Percentiles rank a stretch among this genome's conserved stretches.
Evolutionary conservation across 2,113 vertebrate genomes (phyloP).

Genomic region (Climacteris rufus): DNA sequence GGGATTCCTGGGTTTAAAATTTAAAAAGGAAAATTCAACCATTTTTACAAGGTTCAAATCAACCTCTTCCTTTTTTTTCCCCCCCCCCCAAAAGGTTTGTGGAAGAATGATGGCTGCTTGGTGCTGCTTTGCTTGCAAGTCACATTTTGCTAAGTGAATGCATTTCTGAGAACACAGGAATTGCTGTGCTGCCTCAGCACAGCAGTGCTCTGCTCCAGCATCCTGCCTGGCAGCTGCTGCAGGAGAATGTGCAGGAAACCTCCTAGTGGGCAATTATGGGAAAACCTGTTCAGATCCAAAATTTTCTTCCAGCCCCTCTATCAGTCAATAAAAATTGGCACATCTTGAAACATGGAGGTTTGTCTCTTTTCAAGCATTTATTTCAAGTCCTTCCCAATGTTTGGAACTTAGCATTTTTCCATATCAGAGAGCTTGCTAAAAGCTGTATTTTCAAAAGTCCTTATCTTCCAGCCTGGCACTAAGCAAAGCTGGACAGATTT

Average conservation of each 20-base stretch:
- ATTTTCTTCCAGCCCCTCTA: not conserved
- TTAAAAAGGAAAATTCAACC: not conserved
- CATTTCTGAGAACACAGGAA: conserved; percentile 18
- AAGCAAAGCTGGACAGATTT: not conserved
- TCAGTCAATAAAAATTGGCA: conserved; percentile 20
- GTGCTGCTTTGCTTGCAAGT: conserved; percentile 16
- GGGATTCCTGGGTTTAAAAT: not conserved
- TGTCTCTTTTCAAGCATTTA: not conserved
- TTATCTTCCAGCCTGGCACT: not conserved
- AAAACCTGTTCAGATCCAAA: conserved; percentile 18
- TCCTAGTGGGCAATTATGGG: conserved; percentile 39
- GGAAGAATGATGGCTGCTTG: not conserved
- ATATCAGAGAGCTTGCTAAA: not conserved
- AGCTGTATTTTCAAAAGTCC: not conserved
- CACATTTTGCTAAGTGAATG: conserved; percentile 25
- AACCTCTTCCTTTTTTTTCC: rapidly evolving
- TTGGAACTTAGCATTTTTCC: not conserved
- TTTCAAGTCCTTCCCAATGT: not conserved
- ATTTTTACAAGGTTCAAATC: not conserved
- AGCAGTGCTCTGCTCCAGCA: conserved; percentile 26
- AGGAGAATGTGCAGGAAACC: conserved; percentile 15
- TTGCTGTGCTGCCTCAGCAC: conserved; percentile 40
- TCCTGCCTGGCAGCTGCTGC: conserved; percentile 36
- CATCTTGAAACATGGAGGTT: not conserved
- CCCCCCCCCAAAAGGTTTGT: not conserved